Base-by-base conservation (phyloP, 1,140 invertebrate genomes). In the Calosoma granatense region DNA sequence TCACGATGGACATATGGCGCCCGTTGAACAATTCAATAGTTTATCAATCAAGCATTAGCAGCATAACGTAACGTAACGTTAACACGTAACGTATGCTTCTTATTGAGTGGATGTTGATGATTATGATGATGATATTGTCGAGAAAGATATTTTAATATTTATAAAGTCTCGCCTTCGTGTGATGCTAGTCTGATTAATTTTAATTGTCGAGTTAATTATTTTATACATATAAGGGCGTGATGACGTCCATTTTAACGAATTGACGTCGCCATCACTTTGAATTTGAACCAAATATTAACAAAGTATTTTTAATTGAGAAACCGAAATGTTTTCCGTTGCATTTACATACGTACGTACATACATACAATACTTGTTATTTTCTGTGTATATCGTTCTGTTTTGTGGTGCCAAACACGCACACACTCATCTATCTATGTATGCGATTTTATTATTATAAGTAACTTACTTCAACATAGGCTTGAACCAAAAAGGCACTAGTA, bases 151-250 rank as follows among this genome's bases (percentile, higher is more conserved):
- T 47, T 47, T 47, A 47, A 6, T 47, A 47, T 47, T 47, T 47
- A 47, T 12, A 6, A 47, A 47, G 4, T 47, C 9, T 4, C 9
- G 9, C 17, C 3, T 12, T 11, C 15, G 41, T 47, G 41, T 47
- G 41, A 47, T 47, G 15, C 41, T 47, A 47, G 41, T 47, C 41
- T 47, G 41, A 47, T 11, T 47, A 47, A 47, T 47, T 47, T 47
- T 47, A 47, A 47, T 47, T 17, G 15, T 11, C 41, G 41, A 47
- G 9, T 12, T 47, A 17, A 47, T 12, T 47, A 47, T 47, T 47
- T 11, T 11, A 12, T 11, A 4, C 9, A 12, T 9, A 12, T 47
- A 47, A 47, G 26, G n/a, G n/a, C n/a, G n/a, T n/a, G n/a, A n/a
- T n/a, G n/a, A n/a, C n/a, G n/a, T n/a, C n/a, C n/a, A n/a, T n/a